These are phyloP conservation scores for Heliconius cydno DNA, from an alignment of 2,888 invertebrate species.

Conservation along the genomic window DNA sequence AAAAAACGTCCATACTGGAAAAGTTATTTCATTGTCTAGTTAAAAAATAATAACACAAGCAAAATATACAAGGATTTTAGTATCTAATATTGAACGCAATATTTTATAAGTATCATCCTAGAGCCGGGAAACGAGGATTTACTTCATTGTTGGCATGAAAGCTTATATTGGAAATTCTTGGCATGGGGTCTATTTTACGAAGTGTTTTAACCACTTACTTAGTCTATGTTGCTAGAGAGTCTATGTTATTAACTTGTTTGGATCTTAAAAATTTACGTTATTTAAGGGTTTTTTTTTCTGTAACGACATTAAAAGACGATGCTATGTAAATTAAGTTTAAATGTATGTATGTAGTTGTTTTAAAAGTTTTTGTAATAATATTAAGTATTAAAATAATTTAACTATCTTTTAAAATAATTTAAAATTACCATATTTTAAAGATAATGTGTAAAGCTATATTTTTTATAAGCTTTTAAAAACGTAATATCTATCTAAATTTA, in stretches of 20 bases:
- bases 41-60: not conserved
- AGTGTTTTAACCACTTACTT: not conserved
- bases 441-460: too few species aligned
- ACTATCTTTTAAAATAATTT: too few species aligned
- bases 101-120: not conserved
- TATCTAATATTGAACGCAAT: not conserved
- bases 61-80: not conserved
- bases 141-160: slow-evolving; percentile 2
- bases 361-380: too few species aligned
- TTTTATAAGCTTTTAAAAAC: too few species aligned
- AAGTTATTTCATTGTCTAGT: too few species aligned
- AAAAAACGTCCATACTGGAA: too few species aligned
- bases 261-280: not conserved
- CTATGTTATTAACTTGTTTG: not conserved
- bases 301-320: not conserved
- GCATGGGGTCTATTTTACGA: not conserved
- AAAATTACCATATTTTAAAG: too few species aligned
- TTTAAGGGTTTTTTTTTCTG: not conserved
- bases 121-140: not conserved
- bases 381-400: too few species aligned
- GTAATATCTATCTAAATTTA: not conserved
- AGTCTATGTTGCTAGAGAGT: not conserved
- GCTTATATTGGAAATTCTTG: slow-evolving; percentile 17
- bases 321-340: not conserved
- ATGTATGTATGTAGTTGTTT: too few species aligned